Evolutionary conservation across 2,797 vertebrate species (phyloP), one percentile per base, ranked within the genome.

Genomic region (Yasuhikotakia modesta): DNA sequence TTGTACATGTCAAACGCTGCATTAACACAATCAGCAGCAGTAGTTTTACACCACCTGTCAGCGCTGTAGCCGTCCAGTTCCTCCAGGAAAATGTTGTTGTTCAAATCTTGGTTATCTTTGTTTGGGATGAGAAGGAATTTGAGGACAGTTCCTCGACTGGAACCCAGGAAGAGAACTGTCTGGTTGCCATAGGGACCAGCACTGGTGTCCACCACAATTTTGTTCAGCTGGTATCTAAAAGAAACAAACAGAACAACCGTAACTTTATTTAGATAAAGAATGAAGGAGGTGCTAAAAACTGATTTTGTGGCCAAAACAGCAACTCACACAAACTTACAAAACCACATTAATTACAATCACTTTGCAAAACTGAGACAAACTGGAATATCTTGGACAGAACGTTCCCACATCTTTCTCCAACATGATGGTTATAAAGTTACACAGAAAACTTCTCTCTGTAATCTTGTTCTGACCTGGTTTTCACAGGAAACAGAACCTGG

Each of bases 21-120:
- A 12, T 24, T 24, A 4, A 66, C 63, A 58, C 68, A 60, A 65
- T 7, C 5, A 58, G 16, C n/a, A 35, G 60, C 10, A n/a, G n/a
- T n/a, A n/a, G n/a, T n/a, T n/a, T n/a, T n/a, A n/a, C n/a, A n/a
- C n/a, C n/a, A 96, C 97, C 94, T 98, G 72, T 98, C 95, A 0
- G 95, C 94, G 75, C 95, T 95, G 91, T 95, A 98, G 64, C 96
- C 96, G 87, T 98, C 96, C 71, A 98, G 93, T 81, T 99, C 97
- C 87, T 98, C 97, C 81, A 99, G 91, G 81, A 99, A 95, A 83
- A 97, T 27, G 45, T 90, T 86, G 2, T 81, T 52, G 50, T 79
- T 89, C 12, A 78, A 43, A 0, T 92, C 84, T 0, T 87, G 90
- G 87, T 91, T 82, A 83, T 93, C 95, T 87, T 91, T 84, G 0